Conservation (phyloP, 2,113 vertebrate genomes). For the Phrynosoma blainvillii region DNA sequence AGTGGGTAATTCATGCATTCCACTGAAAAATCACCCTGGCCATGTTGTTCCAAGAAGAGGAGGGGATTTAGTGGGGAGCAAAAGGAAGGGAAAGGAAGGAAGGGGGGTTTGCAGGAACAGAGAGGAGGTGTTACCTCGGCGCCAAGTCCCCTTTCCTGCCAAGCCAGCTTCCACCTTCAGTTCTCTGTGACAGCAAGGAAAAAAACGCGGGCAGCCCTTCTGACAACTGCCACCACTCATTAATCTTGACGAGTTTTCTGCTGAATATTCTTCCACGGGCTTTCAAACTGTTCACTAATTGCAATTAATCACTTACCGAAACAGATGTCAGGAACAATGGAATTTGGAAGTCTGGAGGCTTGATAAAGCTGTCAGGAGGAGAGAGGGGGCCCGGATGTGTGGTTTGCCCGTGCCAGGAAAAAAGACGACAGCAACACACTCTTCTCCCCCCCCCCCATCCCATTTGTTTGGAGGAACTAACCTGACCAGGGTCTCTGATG, state of each 20-base stretch:
- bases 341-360: constrained; percentile 80
- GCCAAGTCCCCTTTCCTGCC: constrained; percentile 26
- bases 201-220: constrained; percentile 70
- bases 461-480: constrained; percentile 53
- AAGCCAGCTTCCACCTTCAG: constrained; percentile 43
- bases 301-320: constrained; percentile 99
- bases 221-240: constrained; percentile 91
- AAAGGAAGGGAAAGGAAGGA: rapidly evolving
- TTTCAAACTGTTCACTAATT: constrained; percentile 97
- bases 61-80: neutral
- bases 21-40: constrained; percentile 67
- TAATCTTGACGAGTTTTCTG: constrained; percentile 96
- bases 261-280: constrained; percentile 93
- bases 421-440: constrained; percentile 54
- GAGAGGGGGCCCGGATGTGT: constrained; percentile 60
- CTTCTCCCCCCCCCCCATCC: constrained; percentile 42
- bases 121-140: constrained; percentile 12
- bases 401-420: constrained; percentile 22
- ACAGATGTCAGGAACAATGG: constrained; percentile 98
- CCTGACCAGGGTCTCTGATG: constrained; percentile 61
- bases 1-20: constrained; percentile 68
- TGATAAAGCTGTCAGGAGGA: constrained; percentile 86
- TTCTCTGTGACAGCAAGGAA: constrained; percentile 39
- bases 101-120: constrained; percentile 22
- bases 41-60: constrained; percentile 42